These are phyloP conservation scores for Linepithema humile DNA, from an alignment of 1,140 invertebrate genomes.

Conservation along the genomic window DNA sequence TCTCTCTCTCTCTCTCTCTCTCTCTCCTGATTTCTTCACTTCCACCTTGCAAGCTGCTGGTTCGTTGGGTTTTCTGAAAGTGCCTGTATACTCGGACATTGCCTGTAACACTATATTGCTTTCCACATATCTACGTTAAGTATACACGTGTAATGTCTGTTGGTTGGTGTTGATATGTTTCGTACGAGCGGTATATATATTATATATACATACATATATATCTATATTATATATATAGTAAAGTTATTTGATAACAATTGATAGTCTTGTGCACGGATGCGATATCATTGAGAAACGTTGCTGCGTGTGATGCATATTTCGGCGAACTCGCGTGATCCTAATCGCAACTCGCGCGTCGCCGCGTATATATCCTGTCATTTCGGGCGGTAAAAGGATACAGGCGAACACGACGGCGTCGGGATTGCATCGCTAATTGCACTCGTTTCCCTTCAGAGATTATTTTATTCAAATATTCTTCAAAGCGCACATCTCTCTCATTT, in stretches of 20 bases:
- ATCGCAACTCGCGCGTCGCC: constrained; percentile 22
- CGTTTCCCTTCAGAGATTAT: background rate
- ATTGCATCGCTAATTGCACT: constrained; percentile 30
- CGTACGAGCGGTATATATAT: constrained; percentile 58
- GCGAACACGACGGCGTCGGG: background rate
- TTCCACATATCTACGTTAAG: constrained; percentile 72
- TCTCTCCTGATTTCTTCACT: constrained; percentile 61
- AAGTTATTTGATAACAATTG: constrained; percentile 20
- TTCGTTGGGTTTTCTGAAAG: constrained; percentile 70
- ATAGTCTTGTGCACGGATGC: constrained; percentile 58
- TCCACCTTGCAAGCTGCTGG: constrained; percentile 70
- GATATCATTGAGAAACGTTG: constrained; percentile 51
- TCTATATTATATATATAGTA: constrained; percentile 50
- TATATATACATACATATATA: constrained; percentile 50
- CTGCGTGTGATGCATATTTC: constrained; percentile 23
- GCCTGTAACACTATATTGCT: constrained; percentile 72
- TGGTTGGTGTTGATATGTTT: constrained; percentile 74
- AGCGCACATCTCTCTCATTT: background rate
- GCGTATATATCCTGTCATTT: background rate
- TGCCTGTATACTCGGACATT: constrained; percentile 71
- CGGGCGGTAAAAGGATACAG: background rate
- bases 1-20: constrained; percentile 10
- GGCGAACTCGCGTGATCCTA: background rate
- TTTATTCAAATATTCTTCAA: constrained; percentile 37
- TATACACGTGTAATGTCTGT: constrained; percentile 76